Percentiles rank a stretch among this genome's conserved stretches.
Evolutionary conservation across 2,888 invertebrate species (phyloP).

Genomic region (Tryphoninae sp.): DNA sequence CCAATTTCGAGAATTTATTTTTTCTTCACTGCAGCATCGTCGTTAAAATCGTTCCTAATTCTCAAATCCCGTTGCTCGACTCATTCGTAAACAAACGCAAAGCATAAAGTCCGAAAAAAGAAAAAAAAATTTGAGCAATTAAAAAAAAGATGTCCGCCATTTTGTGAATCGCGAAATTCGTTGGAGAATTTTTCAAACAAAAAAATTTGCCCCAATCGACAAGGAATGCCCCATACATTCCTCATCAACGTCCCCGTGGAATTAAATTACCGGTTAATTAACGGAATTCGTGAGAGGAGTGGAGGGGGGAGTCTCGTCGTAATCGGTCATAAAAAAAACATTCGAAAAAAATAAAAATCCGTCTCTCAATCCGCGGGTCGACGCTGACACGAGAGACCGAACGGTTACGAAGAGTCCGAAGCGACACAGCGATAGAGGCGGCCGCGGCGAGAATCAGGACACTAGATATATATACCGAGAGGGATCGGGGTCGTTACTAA

Average conservation of each 20-base stretch:
- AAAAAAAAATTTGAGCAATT: background rate
- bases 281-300: background rate
- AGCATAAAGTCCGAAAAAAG: background rate
- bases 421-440: slow-evolving; percentile 31
- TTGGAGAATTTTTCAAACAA: too few species aligned
- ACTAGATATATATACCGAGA: slow-evolving; percentile 79
- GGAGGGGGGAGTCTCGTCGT: background rate
- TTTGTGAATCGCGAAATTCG: background rate
- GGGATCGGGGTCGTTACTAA: slow-evolving; percentile 81
- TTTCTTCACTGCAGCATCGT: too few species aligned
- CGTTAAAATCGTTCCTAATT: too few species aligned
- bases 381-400: slow-evolving; percentile 20
- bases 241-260: background rate
- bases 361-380: background rate
- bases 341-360: background rate
- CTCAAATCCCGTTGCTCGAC: too few species aligned
- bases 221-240: background rate
- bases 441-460: slow-evolving; percentile 77
- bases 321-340: background rate
- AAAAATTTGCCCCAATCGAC: too few species aligned
- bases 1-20: too few species aligned
- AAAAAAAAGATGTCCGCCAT: background rate
- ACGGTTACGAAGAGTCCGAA: slow-evolving; percentile 46
- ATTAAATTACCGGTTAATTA: background rate
- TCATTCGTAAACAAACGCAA: background rate